phyloP scores from a whole-genome alignment of 2,113 vertebrate genomes.

The Tauraco erythrolophus region DNA sequence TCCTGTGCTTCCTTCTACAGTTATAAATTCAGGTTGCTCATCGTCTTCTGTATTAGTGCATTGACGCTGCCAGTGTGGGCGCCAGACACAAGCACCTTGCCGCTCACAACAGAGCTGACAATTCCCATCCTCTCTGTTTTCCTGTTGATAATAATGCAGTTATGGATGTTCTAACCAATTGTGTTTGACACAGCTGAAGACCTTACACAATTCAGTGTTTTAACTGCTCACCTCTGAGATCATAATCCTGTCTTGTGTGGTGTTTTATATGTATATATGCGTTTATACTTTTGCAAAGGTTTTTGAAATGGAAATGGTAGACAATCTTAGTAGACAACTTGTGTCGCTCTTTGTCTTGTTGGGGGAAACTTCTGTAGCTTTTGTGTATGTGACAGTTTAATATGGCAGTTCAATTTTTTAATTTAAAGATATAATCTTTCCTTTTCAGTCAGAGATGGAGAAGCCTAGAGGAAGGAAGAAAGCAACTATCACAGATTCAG shows the following conservation, averaged over 20 bases:
- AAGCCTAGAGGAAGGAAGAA: slow-evolving; percentile 94
- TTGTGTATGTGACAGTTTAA: neutral
- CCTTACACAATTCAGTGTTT: neutral
- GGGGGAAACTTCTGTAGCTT: neutral
- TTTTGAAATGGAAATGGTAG: neutral
- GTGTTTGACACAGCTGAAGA: neutral
- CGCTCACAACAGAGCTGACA: neutral
- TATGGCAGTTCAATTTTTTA: neutral
- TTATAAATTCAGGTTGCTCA: neutral
- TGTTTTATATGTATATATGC: neutral
- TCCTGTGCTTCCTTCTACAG: neutral
- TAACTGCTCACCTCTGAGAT: neutral
- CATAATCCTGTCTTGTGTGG: neutral
- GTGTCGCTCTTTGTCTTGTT: neutral
- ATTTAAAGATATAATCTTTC: neutral
- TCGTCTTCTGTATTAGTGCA: neutral
- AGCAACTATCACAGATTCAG: slow-evolving; percentile 76
- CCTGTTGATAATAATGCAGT: neutral
- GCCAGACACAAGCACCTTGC: neutral
- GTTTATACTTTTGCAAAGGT: neutral
- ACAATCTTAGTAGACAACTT: neutral
- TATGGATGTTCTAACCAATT: neutral
- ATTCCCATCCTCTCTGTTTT: neutral
- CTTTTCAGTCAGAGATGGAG: slow-evolving; percentile 85
- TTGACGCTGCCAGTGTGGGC: neutral